Conservation (phyloP, 2,797 vertebrate species). For the Poecilia picta region DNA sequence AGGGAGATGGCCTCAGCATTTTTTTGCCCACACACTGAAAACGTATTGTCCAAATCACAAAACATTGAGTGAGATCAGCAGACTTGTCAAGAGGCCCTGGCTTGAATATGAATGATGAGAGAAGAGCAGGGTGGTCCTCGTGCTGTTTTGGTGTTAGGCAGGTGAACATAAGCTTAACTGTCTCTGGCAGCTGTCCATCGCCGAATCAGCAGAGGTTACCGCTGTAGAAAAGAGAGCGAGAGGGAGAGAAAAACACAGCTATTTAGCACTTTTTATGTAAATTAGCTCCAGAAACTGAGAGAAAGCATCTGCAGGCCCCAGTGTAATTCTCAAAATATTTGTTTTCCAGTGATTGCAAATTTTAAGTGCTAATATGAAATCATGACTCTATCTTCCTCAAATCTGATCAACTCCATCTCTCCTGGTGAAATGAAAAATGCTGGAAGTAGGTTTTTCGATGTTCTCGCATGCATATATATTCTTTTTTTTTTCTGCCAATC, state of each 20-base stretch:
- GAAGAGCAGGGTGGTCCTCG: conserved; percentile 85
- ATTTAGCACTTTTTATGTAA: conserved; percentile 50
- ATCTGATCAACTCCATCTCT: conserved; percentile 33
- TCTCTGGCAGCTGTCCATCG: conserved; percentile 78
- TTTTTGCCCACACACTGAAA: conserved; percentile 81
- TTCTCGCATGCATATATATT: conserved; percentile 25
- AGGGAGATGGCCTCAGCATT: conserved; percentile 83
- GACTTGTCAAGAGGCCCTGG: conserved; percentile 88
- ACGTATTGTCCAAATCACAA: conserved; percentile 87
- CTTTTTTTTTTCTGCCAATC: conserved; percentile 68
- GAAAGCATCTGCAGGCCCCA: conserved; percentile 34
- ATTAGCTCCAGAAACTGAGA: conserved; percentile 35
- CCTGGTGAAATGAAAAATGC: conserved; percentile 22
- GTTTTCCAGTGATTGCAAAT: conserved; percentile 41
- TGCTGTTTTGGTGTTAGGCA: conserved; percentile 76
- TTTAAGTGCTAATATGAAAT: conserved; percentile 47
- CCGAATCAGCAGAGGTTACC: conserved; percentile 62
- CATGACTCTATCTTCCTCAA: conserved; percentile 33
- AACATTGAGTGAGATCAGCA: conserved; percentile 89
- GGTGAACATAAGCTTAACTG: conserved; percentile 82
- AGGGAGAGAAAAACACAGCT: conserved; percentile 6
- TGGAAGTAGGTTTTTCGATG: conserved; percentile 33
- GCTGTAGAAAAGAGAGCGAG: conserved; percentile 20
- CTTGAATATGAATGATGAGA: conserved; percentile 90
- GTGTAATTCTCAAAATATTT: conserved; percentile 43